Percentiles rank a stretch among this genome's conserved stretches.
Evolutionary conservation across 53 echinoderm and acorn worm species (phyloP).

Genomic region (Antedon mediterranea): DNA sequence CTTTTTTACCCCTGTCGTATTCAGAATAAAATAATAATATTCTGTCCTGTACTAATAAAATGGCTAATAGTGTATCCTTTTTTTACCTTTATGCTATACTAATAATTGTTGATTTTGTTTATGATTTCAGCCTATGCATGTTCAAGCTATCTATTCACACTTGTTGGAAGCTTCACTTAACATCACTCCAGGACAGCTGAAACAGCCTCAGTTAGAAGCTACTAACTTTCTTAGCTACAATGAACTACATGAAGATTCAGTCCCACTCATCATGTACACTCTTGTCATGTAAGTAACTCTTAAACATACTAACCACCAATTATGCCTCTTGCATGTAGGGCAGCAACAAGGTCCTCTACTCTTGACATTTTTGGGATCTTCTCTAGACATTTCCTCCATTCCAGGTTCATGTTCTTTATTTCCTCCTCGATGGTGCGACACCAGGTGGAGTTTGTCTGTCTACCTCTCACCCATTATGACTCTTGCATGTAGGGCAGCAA

Average conservation of each 20-base stretch:
- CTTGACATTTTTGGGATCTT: too few relatives aligned
- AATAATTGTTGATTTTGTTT: background rate
- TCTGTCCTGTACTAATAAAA: too few relatives aligned
- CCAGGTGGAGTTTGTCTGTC: background rate
- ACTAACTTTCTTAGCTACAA: slow-evolving; percentile 30
- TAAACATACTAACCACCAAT: background rate
- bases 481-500: background rate
- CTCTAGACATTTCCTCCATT: background rate
- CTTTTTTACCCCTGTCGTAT: too few relatives aligned
- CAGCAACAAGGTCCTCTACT: background rate
- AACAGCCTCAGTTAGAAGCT: slow-evolving; percentile 68
- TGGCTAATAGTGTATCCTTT: too few relatives aligned
- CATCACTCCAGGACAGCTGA: slow-evolving; percentile 29
- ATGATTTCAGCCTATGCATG: slow-evolving; percentile 25
- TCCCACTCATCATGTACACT: slow-evolving; percentile 44
- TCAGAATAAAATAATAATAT: too few relatives aligned
- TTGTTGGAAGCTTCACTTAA: slow-evolving; percentile 39
- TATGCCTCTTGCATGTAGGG: background rate
- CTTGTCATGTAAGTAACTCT: slow-evolving; percentile 37
- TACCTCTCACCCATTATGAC: background rate
- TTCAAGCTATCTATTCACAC: slow-evolving; percentile 40
- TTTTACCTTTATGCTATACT: background rate
- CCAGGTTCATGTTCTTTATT: too few relatives aligned
- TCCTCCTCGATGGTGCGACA: too few relatives aligned
- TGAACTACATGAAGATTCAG: slow-evolving; percentile 47